Base-by-base conservation (phyloP, 2,797 vertebrate genomes). In the Sebastes taczanowskii region DNA sequence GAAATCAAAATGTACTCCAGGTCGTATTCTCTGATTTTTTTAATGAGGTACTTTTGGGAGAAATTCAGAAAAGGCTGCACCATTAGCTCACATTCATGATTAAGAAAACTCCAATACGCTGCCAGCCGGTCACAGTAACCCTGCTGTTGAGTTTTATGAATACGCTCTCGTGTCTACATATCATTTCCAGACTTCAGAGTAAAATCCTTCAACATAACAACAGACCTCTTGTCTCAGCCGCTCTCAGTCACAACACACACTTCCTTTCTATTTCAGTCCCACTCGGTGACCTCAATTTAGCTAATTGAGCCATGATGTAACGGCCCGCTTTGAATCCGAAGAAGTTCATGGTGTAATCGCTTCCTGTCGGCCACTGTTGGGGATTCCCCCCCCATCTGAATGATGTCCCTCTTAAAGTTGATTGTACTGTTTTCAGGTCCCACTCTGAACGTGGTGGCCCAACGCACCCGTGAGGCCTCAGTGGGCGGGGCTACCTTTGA, bases 401-500 rank as follows among this genome's bases (percentile, higher is more conserved):
- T 53, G 16, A 72, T 2, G 60, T 6, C 42, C 32, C 53, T 63
- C 58, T 80, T 52, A 16, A 29, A 77, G n/a, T 2, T 16, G 0
- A 29, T 5, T 23, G 29, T 63, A 4, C 4, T 34, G 0, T 69
- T 85, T 89, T 73, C 94, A 99, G 98, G 93, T 84, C 97, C 97
- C 4, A 76, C 83, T 1, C 91, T 99, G 0, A 96, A 95, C 27
- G 96, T 97, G 27, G 93, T 94, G 35, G 98, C 97, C 0, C 94
- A 93, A 55, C 95, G 93, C 16, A 20, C 95, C 42, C 97, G 96
- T 53, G 96, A 97, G 0, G 97, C 97, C 71, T 95, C 96, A 0
- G 95, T 95, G 23, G 96, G 96, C 2, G 98, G 98, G 11, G 96
- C 97, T 38, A 98, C 97, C 2, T 99, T 99, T 75, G 97, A 99